phyloP scores from a whole-genome alignment of 1,140 invertebrate genomes.

The Trigoniulus corallinus region DNA sequence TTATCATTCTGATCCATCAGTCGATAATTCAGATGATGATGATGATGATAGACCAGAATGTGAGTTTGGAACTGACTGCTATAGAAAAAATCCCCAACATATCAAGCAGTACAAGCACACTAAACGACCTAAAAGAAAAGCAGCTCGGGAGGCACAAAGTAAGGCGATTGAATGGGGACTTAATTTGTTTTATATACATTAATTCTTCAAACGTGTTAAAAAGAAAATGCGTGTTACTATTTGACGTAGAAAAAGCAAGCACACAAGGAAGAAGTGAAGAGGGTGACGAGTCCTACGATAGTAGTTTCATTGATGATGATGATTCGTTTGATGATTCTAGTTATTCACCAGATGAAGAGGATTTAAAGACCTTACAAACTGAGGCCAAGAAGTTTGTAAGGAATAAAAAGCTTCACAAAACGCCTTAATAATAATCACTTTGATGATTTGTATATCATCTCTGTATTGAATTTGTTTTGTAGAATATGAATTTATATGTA shows the following conservation, averaged over 20 bases:
- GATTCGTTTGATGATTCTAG: background rate
- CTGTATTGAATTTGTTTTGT: too few species aligned
- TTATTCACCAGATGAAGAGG: background rate
- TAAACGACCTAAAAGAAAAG: conserved; percentile 9
- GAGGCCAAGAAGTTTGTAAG: background rate
- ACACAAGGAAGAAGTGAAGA: background rate
- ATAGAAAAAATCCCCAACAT: conserved; percentile 31
- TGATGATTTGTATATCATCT: too few species aligned
- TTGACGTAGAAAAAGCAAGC: background rate
- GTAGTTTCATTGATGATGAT: background rate
- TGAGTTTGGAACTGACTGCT: conserved; percentile 30
- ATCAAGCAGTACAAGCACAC: conserved; percentile 31
- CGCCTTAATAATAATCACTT: too few species aligned
- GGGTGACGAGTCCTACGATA: background rate
- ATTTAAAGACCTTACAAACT: background rate
- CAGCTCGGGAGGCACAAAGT: background rate
- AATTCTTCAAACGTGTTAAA: background rate
- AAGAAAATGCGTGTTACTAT: background rate
- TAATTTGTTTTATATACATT: background rate
- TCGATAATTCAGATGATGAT: conserved; percentile 23
- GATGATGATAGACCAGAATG: conserved; percentile 32
- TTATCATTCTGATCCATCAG: background rate
- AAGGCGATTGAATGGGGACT: background rate
- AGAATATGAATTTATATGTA: too few species aligned
- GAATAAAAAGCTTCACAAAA: background rate